Percentiles rank a stretch among this genome's conserved stretches.
Conservation (phyloP, 2,888 invertebrate species). For the Subacronicta megacephala region DNA sequence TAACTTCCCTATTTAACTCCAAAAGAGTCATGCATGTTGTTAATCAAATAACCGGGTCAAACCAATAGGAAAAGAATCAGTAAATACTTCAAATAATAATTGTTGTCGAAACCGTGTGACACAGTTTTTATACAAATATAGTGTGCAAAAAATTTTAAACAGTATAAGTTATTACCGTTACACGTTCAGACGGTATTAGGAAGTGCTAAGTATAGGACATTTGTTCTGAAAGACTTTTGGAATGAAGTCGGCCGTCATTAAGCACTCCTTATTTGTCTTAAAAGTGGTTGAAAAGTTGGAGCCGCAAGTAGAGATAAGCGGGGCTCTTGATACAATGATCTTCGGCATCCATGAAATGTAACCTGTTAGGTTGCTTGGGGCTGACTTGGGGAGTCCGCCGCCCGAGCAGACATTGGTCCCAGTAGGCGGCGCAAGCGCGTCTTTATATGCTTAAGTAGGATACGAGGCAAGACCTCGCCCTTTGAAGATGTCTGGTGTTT, state of each 20-base stretch:
- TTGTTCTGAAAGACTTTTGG: constrained; percentile 18
- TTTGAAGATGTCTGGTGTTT: no score
- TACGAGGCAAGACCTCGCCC: no score
- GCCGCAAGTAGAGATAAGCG: no score
- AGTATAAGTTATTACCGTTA: constrained; percentile 25
- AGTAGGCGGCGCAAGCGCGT: no score
- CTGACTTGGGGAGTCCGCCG: no score
- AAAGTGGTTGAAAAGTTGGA: no score
- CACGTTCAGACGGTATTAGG: constrained; percentile 7
- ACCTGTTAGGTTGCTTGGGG: no score
- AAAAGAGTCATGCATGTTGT: neutral
- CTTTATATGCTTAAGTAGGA: no score
- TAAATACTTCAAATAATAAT: constrained; percentile 25
- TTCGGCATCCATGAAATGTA: no score
- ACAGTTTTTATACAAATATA: constrained; percentile 44
- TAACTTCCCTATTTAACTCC: neutral
- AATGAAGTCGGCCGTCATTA: constrained; percentile 18
- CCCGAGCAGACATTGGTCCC: no score
- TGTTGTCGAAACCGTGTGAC: constrained; percentile 42
- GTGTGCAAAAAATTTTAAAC: constrained; percentile 19
- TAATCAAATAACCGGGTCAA: constrained; percentile 34
- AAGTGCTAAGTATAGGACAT: constrained; percentile 13
- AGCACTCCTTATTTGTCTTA: constrained; percentile 22
- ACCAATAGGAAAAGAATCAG: constrained; percentile 7
- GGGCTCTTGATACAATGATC: no score